These are phyloP conservation scores for Myrmophylax atrothorax DNA, from an alignment of 2,113 vertebrate genomes.

Conservation along the genomic window DNA sequence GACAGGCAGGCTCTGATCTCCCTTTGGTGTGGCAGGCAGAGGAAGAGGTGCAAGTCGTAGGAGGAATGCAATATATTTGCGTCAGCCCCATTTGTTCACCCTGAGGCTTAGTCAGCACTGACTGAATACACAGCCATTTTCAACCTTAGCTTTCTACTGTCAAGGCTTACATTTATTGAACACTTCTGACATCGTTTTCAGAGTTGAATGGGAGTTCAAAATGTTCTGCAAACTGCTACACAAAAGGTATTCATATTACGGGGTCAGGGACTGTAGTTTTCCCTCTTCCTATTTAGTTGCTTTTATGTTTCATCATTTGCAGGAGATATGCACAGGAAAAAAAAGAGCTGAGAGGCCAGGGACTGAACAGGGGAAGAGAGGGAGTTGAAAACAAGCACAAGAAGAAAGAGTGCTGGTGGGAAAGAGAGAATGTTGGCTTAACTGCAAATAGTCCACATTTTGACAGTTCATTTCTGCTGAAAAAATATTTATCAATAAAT, in stretches of 20 bases:
- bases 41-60: neutral
- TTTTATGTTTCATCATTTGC: neutral
- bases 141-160: conserved; percentile 19
- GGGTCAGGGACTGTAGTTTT: neutral
- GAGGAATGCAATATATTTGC: neutral
- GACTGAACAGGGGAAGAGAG: neutral
- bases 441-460: neutral
- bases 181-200: neutral
- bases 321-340: neutral
- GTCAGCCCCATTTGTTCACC: neutral
- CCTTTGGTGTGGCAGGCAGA: neutral
- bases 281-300: neutral
- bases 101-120: conserved; percentile 2
- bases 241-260: conserved; percentile 27
- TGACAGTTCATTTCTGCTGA: conserved; percentile 18
- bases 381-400: conserved; percentile 9
- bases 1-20: neutral
- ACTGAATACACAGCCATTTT: neutral
- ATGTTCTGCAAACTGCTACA: neutral
- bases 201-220: conserved; percentile 55
- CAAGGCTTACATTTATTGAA: conserved; percentile 41
- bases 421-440: neutral
- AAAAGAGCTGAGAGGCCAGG: neutral
- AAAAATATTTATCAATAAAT: neutral
- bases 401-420: neutral